These are phyloP conservation scores for Phyllotis vaccarum DNA, from an alignment of 2,797 vertebrate genomes.

Conservation along the genomic window DNA sequence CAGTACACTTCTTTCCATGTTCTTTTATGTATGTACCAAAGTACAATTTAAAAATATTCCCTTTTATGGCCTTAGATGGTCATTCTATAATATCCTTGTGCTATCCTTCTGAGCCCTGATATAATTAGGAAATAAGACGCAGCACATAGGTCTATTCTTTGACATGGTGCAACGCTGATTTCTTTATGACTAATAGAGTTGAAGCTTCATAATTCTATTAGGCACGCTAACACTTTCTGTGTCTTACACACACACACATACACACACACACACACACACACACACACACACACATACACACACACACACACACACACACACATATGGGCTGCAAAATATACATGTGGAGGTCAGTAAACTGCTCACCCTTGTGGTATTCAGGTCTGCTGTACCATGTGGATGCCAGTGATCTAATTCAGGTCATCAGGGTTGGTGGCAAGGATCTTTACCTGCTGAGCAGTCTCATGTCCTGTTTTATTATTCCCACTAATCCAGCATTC, in stretches of 20 bases:
- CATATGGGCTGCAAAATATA: rapidly evolving
- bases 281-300: not conserved
- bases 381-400: not conserved
- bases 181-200: slow-evolving; percentile 25
- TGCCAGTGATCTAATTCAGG: not conserved
- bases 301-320: not conserved
- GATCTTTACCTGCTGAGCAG: not conserved
- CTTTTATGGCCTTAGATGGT: not conserved
- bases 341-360: not conserved
- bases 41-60: not conserved
- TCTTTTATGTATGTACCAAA: not conserved
- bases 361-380: not conserved
- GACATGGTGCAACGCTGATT: not conserved
- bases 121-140: slow-evolving; percentile 1
- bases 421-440: not conserved
- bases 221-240: not conserved
- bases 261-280: not conserved
- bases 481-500: not conserved
- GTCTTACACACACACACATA: not conserved
- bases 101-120: not conserved
- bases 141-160: not conserved
- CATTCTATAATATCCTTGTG: not conserved
- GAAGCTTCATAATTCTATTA: not conserved
- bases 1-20: not conserved
- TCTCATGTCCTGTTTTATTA: not conserved